Evolutionary conservation across 2,113 vertebrate species (phyloP).

Genomic region (Eubucco bourcierii): DNA sequence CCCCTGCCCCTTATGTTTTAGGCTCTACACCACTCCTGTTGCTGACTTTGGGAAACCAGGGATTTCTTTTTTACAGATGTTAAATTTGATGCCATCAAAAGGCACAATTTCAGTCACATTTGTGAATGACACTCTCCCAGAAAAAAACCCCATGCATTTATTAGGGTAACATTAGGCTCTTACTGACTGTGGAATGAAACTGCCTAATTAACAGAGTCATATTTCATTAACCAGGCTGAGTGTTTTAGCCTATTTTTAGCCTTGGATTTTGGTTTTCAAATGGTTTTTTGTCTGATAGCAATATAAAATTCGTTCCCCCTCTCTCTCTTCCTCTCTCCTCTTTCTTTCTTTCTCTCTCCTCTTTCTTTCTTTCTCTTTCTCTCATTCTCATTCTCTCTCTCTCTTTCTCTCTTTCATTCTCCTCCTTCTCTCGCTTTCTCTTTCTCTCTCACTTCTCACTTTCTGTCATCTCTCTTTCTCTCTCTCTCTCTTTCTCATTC

Average conservation of each 20-base stretch:
- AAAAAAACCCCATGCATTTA: neutral
- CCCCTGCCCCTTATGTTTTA: neutral
- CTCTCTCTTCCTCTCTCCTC: too few species aligned
- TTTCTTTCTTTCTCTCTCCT: too few species aligned
- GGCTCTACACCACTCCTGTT: neutral
- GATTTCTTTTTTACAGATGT: slow-evolving; percentile 6
- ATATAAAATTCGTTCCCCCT: neutral
- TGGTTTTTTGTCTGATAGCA: neutral
- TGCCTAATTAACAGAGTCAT: slow-evolving; percentile 3
- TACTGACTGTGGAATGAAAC: slow-evolving; percentile 23
- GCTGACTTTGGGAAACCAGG: neutral
- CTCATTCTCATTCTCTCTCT: too few species aligned
- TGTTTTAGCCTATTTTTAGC: slow-evolving; percentile 5
- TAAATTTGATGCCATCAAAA: neutral
- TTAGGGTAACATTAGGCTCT: neutral
- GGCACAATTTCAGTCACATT: neutral
- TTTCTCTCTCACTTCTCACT: too few species aligned
- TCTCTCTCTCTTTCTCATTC: neutral
- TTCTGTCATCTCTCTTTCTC: too few species aligned
- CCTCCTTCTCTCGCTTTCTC: too few species aligned
- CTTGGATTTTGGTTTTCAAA: neutral
- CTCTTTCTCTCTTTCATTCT: too few species aligned
- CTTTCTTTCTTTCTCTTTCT: too few species aligned
- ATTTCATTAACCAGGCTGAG: neutral
- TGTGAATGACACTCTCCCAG: neutral